phyloP scores from a whole-genome alignment of 2,113 vertebrate genomes.

The Crotalus viridis region DNA sequence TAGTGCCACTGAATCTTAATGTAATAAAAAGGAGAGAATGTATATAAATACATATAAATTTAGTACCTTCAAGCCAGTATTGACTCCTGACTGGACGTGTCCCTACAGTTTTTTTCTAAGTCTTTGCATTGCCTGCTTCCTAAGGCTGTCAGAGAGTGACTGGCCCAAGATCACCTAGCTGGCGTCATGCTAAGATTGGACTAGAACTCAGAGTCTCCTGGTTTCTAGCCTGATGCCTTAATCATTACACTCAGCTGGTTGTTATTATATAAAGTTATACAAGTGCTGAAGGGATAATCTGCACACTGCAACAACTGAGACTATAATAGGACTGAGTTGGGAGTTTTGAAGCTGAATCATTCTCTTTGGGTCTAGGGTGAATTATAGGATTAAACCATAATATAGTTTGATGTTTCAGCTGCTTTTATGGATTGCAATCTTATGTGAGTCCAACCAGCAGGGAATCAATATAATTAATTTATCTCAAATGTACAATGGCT shows the following conservation, averaged over 20 bases:
- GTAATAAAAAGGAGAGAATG: not conserved
- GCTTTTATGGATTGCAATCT: not conserved
- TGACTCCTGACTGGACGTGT: not conserved
- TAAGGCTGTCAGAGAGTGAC: not conserved
- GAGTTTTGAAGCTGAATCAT: not conserved
- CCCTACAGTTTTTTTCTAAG: not conserved
- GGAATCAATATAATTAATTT: not conserved
- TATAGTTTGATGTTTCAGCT: not conserved
- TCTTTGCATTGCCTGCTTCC: not conserved
- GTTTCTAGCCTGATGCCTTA: not conserved
- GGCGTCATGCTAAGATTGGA: not conserved
- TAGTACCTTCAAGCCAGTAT: not conserved
- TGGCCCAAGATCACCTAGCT: not conserved
- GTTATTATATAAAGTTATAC: not conserved
- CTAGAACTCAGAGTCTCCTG: not conserved
- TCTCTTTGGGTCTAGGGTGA: not conserved
- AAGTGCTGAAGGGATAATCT: not conserved
- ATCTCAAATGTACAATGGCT: not conserved
- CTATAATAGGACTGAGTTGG: not conserved
- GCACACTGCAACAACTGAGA: not conserved
- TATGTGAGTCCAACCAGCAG: not conserved
- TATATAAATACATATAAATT: not conserved
- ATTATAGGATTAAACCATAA: not conserved
- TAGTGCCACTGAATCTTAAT: not conserved
- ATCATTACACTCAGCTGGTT: not conserved